Evolutionary conservation across 2,797 vertebrate genomes (phyloP), one percentile per base, ranked within the genome.

Genomic region (Anabas testudineus): DNA sequence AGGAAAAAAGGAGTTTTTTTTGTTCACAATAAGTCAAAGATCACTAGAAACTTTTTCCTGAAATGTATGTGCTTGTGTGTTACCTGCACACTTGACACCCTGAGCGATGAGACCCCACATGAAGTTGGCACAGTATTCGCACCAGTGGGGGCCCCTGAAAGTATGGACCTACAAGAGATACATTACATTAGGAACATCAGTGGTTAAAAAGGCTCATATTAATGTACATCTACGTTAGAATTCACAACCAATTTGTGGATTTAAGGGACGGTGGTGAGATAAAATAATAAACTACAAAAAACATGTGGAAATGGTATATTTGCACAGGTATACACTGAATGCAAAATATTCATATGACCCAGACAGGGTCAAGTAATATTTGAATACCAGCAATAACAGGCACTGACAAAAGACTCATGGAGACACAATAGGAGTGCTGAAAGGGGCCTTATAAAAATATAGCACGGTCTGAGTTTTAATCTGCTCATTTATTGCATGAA

Each of bases 71-170:
- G 43, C 58, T 10, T 66, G 45, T 21, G 7, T 55, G 15, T 82
- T 95, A 98, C 97, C 97, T 97, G 97, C 96, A 90, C 97, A 98
- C 59, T 96, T 95, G 82, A 98, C 96, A 79, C 97, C 97, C 92
- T 98, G 97, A 93, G 97, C 96, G 30, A 98, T 98, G 85, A 98
- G 96, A 47, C 97, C 97, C 97, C 97, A 98, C 97, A 98, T 98
- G 93, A 98, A 98, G 91, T 98, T 98, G 89, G 97, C 97, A 59
- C 97, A 98, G 89, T 97, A 98, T 84, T 98, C 97, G 85, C 97
- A 98, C 97, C 97, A 98, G 84, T 98, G 97, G 0, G 97, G 97
- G 52, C 97, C 97, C 86, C 96, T 94, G 87, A 98, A 98, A 0
- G 96, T 98, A 57, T 98, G 96, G 62, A 97, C 96, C 97, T 98